Evolutionary conservation across 2,113 vertebrate genomes (phyloP).

Genomic region (Microtus pennsylvanicus): DNA sequence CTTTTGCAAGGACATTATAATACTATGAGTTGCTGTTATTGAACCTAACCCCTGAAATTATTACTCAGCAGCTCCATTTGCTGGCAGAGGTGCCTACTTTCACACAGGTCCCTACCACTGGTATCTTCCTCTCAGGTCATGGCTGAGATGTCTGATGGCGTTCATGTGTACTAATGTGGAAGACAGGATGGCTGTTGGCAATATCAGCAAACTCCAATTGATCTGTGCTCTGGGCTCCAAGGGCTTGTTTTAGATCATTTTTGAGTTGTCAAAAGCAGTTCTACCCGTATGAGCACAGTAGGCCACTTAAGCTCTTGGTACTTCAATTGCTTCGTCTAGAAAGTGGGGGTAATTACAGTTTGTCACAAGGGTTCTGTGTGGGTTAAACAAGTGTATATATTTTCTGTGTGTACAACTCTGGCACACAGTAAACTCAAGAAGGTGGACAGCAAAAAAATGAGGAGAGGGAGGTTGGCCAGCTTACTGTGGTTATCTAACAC

Average conservation of each 20-base stretch:
- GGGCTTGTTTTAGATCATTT: background rate
- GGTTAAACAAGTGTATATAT: background rate
- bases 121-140: fast-evolving
- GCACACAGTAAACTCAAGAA: background rate
- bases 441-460: background rate
- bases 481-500: too few species aligned
- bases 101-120: fast-evolving
- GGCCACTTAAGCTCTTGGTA: background rate
- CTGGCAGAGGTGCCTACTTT: background rate
- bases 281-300: background rate
- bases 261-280: background rate
- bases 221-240: background rate
- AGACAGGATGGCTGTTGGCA: background rate
- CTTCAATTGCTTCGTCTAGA: background rate
- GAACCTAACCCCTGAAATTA: background rate
- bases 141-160: background rate
- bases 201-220: background rate
- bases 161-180: background rate
- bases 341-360: background rate
- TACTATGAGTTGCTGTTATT: conserved; percentile 14
- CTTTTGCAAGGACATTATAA: background rate
- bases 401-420: background rate
- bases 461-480: fast-evolving
- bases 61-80: background rate
- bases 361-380: background rate